Evolutionary conservation across 2,888 invertebrate species (phyloP), one percentile per base, ranked within the genome.

Genomic region (Chymomyza amoena): DNA sequence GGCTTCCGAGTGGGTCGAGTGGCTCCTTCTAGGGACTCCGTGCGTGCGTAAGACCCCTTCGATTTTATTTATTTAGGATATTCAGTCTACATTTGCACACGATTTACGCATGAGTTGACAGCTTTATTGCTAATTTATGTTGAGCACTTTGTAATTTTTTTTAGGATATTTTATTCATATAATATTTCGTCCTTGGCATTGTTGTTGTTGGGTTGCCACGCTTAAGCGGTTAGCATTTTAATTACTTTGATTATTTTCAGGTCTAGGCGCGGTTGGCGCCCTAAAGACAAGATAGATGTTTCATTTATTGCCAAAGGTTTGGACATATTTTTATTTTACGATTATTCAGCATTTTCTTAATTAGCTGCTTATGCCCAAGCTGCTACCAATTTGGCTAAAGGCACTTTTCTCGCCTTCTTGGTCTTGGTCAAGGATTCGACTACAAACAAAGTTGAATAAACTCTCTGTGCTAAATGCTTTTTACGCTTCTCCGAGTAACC

Each of bases 81-180:
- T 51, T 16, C 51, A 15, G 5, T 51, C 16, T 51, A 7, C 4
- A 51, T 68, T 69, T 67, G 54, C 28, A 13, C 56, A 10, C 68
- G 73, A 76, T 76, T 78, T 76, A 71, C 79, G 85, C 85, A 85
- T 80, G 85, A 76, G 78, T 66, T 74, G 85, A 76, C 74, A 81
- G 73, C 81, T 82, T 86, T 84, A 84, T 81, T 74, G 74, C 71
- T 78, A 82, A 85, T 81, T 81, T 82, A 81, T 79, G 75, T 72
- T 57, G 64, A 25, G 20, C 62, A 63, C 32, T 52, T 25, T 69
- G 77, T 36, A 60, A 60, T 60, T 60, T 70, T 25, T 68, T 65
- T 68, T 61, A 52, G 10, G 16, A 61, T 20, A 25, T 45, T 13
- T 45, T 45, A 45, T 45, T 45, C 39, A 45, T 45, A 45, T 13